phyloP scores from a whole-genome alignment of 53 echinoderm and acorn worm species.

The Crossaster papposus region DNA sequence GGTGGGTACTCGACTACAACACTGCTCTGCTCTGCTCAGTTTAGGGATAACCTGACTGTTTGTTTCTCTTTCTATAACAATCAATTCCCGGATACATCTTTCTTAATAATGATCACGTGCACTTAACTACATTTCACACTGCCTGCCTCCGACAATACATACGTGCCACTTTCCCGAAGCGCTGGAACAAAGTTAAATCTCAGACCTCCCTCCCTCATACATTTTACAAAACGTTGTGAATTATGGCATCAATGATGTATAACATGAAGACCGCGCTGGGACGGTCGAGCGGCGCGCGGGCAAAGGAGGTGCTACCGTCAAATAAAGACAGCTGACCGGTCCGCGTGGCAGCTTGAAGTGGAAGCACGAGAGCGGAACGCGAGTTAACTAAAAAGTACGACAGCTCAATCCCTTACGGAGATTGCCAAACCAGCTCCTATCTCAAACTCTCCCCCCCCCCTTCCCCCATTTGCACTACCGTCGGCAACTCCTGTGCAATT shows the following conservation, averaged over 20 bases:
- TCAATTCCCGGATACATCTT: no score
- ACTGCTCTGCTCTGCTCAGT: no score
- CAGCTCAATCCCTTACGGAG: conserved; percentile 33
- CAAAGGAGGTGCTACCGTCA: conserved; percentile 48
- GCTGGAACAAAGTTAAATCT: conserved; percentile 18
- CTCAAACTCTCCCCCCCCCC: not conserved
- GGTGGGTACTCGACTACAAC: no score
- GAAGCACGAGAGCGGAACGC: conserved; percentile 52
- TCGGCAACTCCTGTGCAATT: conserved; percentile 57
- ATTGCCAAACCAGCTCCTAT: conserved; percentile 47
- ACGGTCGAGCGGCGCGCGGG: conserved; percentile 19
- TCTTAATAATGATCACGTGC: conserved; percentile 1
- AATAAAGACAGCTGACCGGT: conserved; percentile 52
- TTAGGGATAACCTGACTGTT: no score
- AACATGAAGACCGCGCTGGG: not conserved
- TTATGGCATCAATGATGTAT: conserved; percentile 50
- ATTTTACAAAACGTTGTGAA: conserved; percentile 53
- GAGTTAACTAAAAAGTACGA: not conserved
- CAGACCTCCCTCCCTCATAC: conserved; percentile 32
- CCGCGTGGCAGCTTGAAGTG: conserved; percentile 42
- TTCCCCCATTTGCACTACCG: no score
- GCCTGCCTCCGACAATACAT: conserved; percentile 30
- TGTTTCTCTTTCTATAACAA: no score
- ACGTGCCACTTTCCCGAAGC: conserved; percentile 20
- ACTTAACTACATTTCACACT: conserved; percentile 12